Evolutionary conservation across 1,140 invertebrate species (phyloP).

Genomic region (Apis dorsata): DNA sequence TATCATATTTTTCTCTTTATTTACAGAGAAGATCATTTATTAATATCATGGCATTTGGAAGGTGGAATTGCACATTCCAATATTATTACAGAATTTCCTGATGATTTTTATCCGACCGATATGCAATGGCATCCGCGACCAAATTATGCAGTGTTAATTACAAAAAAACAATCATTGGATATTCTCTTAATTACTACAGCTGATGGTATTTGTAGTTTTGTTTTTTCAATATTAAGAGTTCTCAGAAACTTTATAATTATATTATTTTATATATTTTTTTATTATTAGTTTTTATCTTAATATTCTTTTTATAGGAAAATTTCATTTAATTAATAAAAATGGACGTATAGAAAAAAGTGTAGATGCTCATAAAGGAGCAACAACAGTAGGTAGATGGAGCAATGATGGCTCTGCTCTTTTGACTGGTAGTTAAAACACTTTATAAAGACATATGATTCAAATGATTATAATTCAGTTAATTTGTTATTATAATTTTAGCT

Average conservation of each 20-base stretch:
- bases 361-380: conserved; percentile 95
- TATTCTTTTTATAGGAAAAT: conserved; percentile 84
- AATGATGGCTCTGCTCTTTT: conserved; percentile 94
- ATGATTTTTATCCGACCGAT: conserved; percentile 92
- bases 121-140: conserved; percentile 86
- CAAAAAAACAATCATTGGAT: conserved; percentile 88
- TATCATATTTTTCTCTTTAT: conserved; percentile 18
- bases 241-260: too few relatives aligned
- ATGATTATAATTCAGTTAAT: neutral
- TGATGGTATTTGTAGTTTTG: conserved; percentile 84
- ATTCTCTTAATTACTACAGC: conserved; percentile 92
- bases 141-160: conserved; percentile 61
- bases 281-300: conserved; percentile 1
- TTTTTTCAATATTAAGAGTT: neutral
- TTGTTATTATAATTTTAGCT: conserved; percentile 79
- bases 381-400: conserved; percentile 93
- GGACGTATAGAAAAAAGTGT: conserved; percentile 96
- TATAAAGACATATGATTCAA: neutral
- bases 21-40: conserved; percentile 92
- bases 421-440: conserved; percentile 83
- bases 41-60: conserved; percentile 92
- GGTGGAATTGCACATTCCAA: conserved; percentile 86
- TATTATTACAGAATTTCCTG: conserved; percentile 87
- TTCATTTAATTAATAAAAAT: conserved; percentile 92
- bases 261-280: neutral